Evolutionary conservation across 1,140 invertebrate genomes (phyloP).

Genomic region (Dendrolimus kikuchii): DNA sequence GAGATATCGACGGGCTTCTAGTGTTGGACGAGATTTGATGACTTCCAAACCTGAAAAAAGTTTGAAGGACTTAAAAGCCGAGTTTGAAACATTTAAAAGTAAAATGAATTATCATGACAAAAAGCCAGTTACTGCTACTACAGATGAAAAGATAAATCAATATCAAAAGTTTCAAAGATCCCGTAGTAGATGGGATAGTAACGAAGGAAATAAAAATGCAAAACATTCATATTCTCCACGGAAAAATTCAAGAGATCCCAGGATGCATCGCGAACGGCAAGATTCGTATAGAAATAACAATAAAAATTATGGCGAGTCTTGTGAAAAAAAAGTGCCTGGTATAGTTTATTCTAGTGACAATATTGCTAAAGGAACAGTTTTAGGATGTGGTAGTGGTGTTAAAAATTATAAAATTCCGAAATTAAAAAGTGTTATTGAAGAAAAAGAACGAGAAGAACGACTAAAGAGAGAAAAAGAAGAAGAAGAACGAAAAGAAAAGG

Average conservation of each 20-base stretch:
- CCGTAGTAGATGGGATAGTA: slow-evolving; percentile 15
- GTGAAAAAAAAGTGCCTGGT: slow-evolving; percentile 32
- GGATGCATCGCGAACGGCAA: slow-evolving; percentile 23
- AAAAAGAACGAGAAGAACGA: slow-evolving; percentile 14
- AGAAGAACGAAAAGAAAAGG: slow-evolving; percentile 8
- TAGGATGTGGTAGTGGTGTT: slow-evolving; percentile 68
- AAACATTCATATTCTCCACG: slow-evolving; percentile 20
- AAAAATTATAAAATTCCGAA: slow-evolving; percentile 80
- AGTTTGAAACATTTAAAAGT: slow-evolving; percentile 39
- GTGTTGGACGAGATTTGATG: slow-evolving; percentile 45
- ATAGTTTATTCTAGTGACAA: slow-evolving; percentile 60
- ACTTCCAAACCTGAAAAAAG: slow-evolving; percentile 18
- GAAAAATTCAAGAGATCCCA: slow-evolving; percentile 33
- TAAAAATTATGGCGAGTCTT: slow-evolving; percentile 13
- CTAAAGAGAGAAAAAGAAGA: slow-evolving; percentile 1
- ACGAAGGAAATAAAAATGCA: slow-evolving; percentile 9
- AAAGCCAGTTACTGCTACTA: slow-evolving; percentile 5
- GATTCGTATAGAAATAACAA: slow-evolving; percentile 19
- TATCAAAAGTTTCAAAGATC: neutral
- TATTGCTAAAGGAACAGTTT: slow-evolving; percentile 52
- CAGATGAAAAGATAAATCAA: slow-evolving; percentile 6
- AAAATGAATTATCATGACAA: slow-evolving; percentile 12
- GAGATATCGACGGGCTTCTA: slow-evolving; percentile 42
- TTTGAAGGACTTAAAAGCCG: slow-evolving; percentile 51
- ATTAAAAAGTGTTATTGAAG: slow-evolving; percentile 58